Evolutionary conservation across 2,888 invertebrate species (phyloP).

Genomic region (Bugula neritina): DNA sequence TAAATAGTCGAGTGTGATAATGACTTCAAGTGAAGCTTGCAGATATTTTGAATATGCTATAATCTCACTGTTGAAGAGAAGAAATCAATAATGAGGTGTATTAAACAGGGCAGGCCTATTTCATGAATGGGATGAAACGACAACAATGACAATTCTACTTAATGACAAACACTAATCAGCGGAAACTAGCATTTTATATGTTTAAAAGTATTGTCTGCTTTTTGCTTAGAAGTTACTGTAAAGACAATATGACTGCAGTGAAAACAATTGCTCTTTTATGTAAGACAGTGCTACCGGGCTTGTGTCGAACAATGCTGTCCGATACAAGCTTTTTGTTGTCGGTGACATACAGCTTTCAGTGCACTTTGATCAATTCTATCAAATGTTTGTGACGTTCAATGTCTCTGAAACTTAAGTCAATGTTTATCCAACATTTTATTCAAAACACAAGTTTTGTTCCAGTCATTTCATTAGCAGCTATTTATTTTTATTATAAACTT

Average conservation of each 20-base stretch:
- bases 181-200: constrained; percentile 21
- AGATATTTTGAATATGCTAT: too few relatives aligned
- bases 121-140: neutral
- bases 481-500: neutral
- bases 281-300: neutral
- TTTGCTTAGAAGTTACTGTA: neutral
- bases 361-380: neutral
- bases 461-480: neutral
- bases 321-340: neutral
- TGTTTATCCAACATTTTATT: neutral
- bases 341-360: neutral
- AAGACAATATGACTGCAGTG: neutral
- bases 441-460: neutral
- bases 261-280: neutral
- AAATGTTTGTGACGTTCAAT: too few relatives aligned
- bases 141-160: neutral
- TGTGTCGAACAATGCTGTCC: neutral
- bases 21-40: too few relatives aligned
- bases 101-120: neutral
- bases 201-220: neutral
- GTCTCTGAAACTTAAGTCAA: neutral
- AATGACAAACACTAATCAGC: constrained; percentile 19
- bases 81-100: neutral
- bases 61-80: too few relatives aligned
- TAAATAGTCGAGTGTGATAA: too few relatives aligned